Conservation (phyloP, 2,113 vertebrate genomes). For the Myotis davidii region DNA sequence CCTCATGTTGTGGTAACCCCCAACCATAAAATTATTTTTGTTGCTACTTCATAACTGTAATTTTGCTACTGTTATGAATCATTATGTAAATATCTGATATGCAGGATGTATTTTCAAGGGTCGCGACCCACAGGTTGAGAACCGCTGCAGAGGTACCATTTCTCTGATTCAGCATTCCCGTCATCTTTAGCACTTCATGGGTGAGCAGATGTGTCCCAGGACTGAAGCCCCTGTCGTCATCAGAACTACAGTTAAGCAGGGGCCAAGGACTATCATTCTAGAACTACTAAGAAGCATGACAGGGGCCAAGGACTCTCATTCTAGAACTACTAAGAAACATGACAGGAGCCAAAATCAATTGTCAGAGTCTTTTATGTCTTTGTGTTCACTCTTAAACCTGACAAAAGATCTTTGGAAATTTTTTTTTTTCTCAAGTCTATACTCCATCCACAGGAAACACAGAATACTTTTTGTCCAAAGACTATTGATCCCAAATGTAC, state of each 20-base stretch:
- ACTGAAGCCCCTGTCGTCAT: neutral
- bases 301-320: neutral
- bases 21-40: too few relatives aligned
- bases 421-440: conserved; percentile 67
- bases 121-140: too few relatives aligned
- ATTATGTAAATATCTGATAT: too few relatives aligned
- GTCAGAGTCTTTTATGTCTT: conserved; percentile 69
- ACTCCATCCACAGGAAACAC: conserved; percentile 51
- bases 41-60: too few relatives aligned
- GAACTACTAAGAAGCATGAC: conserved; percentile 64
- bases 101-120: too few relatives aligned
- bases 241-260: neutral
- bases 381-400: conserved; percentile 70
- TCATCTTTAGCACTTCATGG: neutral
- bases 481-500: neutral
- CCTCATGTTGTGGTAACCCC: too few relatives aligned
- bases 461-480: conserved; percentile 74
- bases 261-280: neutral
- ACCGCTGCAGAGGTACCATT: neutral
- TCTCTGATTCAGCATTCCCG: neutral
- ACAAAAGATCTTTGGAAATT: conserved; percentile 66
- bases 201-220: neutral
- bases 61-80: too few relatives aligned
- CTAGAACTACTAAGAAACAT: conserved; percentile 68
- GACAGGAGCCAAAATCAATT: neutral